These are phyloP conservation scores for Polypedilum vanderplanki DNA, from an alignment of 1,140 invertebrate species.

Conservation along the genomic window DNA sequence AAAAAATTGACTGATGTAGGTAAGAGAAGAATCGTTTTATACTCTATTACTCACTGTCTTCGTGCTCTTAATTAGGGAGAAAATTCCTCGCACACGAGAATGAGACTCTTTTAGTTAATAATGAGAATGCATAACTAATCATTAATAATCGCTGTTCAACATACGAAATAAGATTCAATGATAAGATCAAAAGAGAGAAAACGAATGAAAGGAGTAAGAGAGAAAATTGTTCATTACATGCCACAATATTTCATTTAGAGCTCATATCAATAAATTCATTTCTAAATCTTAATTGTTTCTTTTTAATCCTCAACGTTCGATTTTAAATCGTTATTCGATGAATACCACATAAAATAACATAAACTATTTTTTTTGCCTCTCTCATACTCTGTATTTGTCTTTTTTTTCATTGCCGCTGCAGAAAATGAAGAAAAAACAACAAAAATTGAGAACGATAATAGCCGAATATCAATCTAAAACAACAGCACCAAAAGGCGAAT, in stretches of 20 bases:
- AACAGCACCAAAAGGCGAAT: background rate
- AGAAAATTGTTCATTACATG: constrained; percentile 12
- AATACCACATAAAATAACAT: background rate
- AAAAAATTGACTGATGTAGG: background rate
- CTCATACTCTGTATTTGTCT: no score
- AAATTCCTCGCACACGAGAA: background rate
- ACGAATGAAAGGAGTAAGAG: background rate
- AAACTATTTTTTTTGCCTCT: no score
- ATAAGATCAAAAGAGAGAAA: background rate
- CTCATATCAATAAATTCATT: constrained; percentile 19
- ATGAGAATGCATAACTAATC: constrained; percentile 6
- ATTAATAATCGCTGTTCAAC: background rate
- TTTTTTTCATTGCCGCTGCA: no score
- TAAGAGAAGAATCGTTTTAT: background rate
- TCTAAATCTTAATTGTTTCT: constrained; percentile 19
- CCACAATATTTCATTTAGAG: background rate
- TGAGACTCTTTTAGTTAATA: background rate
- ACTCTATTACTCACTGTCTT: background rate
- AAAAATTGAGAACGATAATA: background rate
- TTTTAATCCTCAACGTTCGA: background rate
- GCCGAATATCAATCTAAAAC: constrained; percentile 9
- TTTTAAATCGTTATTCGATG: background rate
- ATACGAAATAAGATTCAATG: background rate
- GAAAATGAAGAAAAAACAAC: background rate
- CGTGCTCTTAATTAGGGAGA: constrained; percentile 11